Evolutionary conservation across 2,797 vertebrate species (phyloP), one percentile per base, ranked within the genome.

Genomic region (Coluber constrictor): DNA sequence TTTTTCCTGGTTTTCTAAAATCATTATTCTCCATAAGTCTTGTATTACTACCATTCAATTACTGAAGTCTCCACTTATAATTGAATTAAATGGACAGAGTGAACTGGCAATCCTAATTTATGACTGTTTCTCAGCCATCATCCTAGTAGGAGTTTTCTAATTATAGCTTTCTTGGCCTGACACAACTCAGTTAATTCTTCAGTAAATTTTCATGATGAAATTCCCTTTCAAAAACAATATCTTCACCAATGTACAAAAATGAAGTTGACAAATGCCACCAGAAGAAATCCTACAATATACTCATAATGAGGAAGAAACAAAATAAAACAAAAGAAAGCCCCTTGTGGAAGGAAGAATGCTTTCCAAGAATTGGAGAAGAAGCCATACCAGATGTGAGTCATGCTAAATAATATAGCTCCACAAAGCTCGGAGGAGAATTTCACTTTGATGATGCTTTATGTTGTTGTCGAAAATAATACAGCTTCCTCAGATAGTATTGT

Each of bases 1-100:
- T 43, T 43, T 57, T 10, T 5, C 27, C 43, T 32, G 90, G 51
- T 37, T 87, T 90, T 16, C n/a, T 91, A 89, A 88, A 95, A 95
- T 90, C 32, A 92, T 95, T 94, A 95, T 7, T 5, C 74, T 94
- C 94, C 94, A 1, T 13, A 60, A 51, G 27, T 13, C 12, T 86
- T 83, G 92, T 70, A 95, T 93, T 94, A 43, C 94, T 59, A 79
- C 56, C 94, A 63, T 66, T 29, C 88, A 54, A 0, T 0, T 93
- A 57, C 93, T 89, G 63, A 95, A 70, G 18, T 91, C 57, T 20
- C 47, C 61, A 57, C 92, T 93, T 94, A 92, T 5, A 61, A 88
- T 0, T 91, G 86, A 86, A 93, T 90, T 93, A 88, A 93, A 93
- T 92, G 87, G 70, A 13, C 57, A 54, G 29, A 57, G 29, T 32